A percentile compares a stretch with the other conserved stretches of the same genome.
Evolutionary conservation across 2,888 invertebrate species (phyloP).

Genomic region (Xylota segnis): DNA sequence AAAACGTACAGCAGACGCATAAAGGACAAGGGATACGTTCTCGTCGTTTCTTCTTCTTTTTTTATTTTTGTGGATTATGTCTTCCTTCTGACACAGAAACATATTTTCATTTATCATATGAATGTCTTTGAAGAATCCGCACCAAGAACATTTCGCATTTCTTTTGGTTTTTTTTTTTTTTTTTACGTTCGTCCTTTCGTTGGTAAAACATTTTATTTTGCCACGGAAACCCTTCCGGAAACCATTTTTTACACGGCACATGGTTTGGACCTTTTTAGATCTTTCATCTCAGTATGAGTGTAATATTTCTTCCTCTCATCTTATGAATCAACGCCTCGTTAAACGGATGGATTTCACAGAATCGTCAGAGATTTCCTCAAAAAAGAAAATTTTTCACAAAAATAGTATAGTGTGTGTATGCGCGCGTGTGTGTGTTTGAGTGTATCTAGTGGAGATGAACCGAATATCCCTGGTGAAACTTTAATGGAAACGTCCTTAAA

Average conservation of each 20-base stretch:
- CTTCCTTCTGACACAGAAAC: neutral
- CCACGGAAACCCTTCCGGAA: slow-evolving; percentile 3
- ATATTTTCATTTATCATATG: slow-evolving; percentile 2
- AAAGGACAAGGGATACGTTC: neutral
- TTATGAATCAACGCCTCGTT: slow-evolving; percentile 17
- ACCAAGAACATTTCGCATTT: slow-evolving; percentile 1
- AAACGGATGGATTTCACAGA: slow-evolving; percentile 4
- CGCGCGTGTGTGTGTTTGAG: neutral
- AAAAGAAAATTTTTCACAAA: neutral
- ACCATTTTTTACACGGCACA: slow-evolving; percentile 11
- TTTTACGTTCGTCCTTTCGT: neutral
- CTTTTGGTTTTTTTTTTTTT: neutral
- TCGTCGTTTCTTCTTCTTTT: neutral
- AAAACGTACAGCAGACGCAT: neutral
- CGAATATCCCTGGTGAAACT: neutral
- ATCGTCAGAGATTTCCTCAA: neutral
- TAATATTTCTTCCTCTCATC: neutral
- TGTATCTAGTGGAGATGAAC: neutral
- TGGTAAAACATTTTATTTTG: neutral
- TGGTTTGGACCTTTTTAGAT: slow-evolving; percentile 7
- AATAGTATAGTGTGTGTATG: neutral
- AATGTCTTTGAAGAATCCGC: slow-evolving; percentile 18
- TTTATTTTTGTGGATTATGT: neutral
- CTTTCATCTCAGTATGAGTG: slow-evolving; percentile 19
- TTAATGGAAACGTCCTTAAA: neutral